Conservation (phyloP, 2,888 invertebrate genomes). For the Thysanoteuthis rhombus region DNA sequence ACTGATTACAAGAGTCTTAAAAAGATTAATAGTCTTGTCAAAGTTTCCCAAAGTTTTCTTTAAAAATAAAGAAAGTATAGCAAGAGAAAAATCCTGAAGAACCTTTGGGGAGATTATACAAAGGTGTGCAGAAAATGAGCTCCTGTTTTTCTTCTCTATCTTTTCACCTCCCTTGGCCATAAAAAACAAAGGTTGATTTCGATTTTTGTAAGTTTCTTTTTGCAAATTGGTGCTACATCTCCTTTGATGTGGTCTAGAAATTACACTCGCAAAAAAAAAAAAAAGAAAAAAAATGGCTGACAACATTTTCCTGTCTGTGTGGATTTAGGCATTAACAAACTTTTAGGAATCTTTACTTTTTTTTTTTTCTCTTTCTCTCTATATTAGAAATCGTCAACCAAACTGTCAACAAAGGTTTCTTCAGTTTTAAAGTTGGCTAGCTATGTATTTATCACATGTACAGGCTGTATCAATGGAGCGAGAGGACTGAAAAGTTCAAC, state of each 20-base stretch:
- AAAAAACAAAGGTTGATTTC: background rate
- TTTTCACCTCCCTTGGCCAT: background rate
- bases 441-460: no score
- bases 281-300: background rate
- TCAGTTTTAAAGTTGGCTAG: no score
- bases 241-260: slow-evolving; percentile 12
- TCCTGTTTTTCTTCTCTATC: background rate
- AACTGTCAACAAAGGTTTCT: no score
- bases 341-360: background rate
- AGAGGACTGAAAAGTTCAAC: no score
- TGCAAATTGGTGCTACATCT: background rate
- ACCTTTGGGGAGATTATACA: background rate
- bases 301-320: background rate
- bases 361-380: background rate
- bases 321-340: background rate
- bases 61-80: background rate
- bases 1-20: background rate
- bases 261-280: background rate
- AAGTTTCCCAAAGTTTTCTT: background rate
- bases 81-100: background rate
- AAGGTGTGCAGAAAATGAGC: background rate
- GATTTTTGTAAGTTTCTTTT: background rate
- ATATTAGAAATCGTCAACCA: no score
- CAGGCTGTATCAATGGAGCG: no score
- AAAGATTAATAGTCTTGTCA: slow-evolving; percentile 12